Evolutionary conservation across 1,140 invertebrate species (phyloP).

Genomic region (Harlomillsia oculata): DNA sequence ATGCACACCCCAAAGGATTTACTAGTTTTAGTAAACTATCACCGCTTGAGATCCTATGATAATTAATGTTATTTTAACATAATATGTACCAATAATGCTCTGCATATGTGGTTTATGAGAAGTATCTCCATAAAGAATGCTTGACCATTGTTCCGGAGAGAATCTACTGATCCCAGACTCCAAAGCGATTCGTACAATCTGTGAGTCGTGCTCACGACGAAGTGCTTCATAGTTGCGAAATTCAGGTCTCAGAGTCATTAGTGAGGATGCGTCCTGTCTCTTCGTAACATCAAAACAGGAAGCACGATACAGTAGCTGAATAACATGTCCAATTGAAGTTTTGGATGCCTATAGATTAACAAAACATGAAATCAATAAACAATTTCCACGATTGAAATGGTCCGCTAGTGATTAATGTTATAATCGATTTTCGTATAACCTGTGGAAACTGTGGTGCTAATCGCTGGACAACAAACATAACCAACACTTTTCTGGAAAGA

Average conservation of each 20-base stretch:
- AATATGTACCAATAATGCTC: constrained; percentile 64
- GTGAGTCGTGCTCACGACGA: constrained; percentile 92
- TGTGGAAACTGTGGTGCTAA: constrained; percentile 91
- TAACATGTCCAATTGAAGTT: constrained; percentile 97
- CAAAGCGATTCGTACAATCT: constrained; percentile 94
- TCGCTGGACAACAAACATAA: constrained; percentile 97
- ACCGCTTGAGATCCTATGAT: not conserved
- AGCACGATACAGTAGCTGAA: constrained; percentile 91
- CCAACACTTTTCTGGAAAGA: constrained; percentile 92
- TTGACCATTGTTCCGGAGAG: constrained; percentile 96
- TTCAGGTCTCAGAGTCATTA: constrained; percentile 98
- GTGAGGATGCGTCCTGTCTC: constrained; percentile 88
- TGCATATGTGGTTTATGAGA: constrained; percentile 97
- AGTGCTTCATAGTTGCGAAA: constrained; percentile 76
- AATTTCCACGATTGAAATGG: not conserved
- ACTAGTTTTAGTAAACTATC: not conserved
- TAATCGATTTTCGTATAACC: constrained; percentile 7
- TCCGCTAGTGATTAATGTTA: not conserved
- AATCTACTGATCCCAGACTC: constrained; percentile 94
- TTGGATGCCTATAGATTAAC: constrained; percentile 80
- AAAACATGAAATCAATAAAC: not conserved
- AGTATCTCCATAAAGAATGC: constrained; percentile 87
- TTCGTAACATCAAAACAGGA: constrained; percentile 96
- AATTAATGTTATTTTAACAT: constrained; percentile 5
- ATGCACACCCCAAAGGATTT: not conserved